Percentiles rank a stretch among this genome's conserved stretches.
phyloP scores from a whole-genome alignment of 1,140 invertebrate genomes.

The Euglossa dilemma region DNA sequence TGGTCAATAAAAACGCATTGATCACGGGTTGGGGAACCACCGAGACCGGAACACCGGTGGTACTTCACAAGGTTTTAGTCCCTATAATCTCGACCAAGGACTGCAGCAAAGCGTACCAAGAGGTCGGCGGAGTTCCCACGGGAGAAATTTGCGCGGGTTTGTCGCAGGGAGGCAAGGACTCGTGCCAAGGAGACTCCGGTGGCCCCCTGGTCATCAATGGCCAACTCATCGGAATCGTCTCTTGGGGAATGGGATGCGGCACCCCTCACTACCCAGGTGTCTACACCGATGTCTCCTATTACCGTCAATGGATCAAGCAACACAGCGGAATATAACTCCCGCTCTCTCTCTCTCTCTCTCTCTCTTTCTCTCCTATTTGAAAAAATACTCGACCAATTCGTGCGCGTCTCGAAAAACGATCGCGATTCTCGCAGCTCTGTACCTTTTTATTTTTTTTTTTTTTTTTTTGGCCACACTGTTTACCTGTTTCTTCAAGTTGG shows the following conservation, averaged over 20 bases:
- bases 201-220: slow-evolving; percentile 76
- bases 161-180: slow-evolving; percentile 85
- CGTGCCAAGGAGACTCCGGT: slow-evolving; percentile 85
- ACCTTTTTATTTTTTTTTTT: too few species aligned
- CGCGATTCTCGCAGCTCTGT: too few species aligned
- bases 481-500: too few species aligned
- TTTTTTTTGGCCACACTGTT: too few species aligned
- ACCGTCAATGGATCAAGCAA: slow-evolving; percentile 77
- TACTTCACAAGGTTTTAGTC: slow-evolving; percentile 74
- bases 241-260: slow-evolving; percentile 85
- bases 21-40: slow-evolving; percentile 78
- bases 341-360: too few species aligned
- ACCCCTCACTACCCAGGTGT: slow-evolving; percentile 81
- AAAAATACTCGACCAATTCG: not conserved
- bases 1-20: not conserved
- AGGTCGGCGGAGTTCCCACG: slow-evolving; percentile 82
- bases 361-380: too few species aligned
- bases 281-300: slow-evolving; percentile 82
- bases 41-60: slow-evolving; percentile 13
- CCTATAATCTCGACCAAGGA: slow-evolving; percentile 73
- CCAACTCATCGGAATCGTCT: slow-evolving; percentile 83
- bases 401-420: not conserved
- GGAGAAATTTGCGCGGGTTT: slow-evolving; percentile 89
- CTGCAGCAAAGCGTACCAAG: slow-evolving; percentile 74
- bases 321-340: slow-evolving; percentile 9